Evolutionary conservation across 2,113 vertebrate genomes (phyloP).

Genomic region (Scomber colias): DNA sequence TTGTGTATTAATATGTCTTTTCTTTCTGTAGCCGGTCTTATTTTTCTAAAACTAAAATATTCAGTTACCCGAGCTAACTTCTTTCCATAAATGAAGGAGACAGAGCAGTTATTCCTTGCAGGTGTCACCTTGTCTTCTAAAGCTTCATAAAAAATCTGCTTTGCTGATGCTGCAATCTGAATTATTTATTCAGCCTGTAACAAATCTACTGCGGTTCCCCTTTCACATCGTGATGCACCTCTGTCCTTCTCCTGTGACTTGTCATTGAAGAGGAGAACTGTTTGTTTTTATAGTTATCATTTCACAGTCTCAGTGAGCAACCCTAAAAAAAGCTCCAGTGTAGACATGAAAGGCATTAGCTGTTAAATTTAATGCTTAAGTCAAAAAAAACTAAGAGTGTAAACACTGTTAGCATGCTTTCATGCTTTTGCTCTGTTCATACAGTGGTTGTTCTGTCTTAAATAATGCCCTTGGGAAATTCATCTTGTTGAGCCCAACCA

Average conservation of each 20-base stretch:
- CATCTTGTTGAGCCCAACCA: too few species aligned
- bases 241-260: constrained; percentile 51
- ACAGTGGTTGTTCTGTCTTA: too few species aligned
- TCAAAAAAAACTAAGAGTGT: background rate
- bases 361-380: background rate
- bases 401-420: background rate
- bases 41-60: constrained; percentile 20
- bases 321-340: background rate
- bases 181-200: constrained; percentile 71
- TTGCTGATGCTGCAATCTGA: constrained; percentile 66
- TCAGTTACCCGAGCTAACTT: constrained; percentile 1
- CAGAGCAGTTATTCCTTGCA: constrained; percentile 36
- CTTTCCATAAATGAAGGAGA: constrained; percentile 9
- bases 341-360: background rate
- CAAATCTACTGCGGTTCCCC: constrained; percentile 47
- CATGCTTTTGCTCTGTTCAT: too few species aligned
- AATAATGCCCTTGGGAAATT: too few species aligned
- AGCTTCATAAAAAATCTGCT: constrained; percentile 58
- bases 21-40: background rate
- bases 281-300: constrained; percentile 24
- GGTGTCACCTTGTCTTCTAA: constrained; percentile 69
- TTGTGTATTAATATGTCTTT: constrained; percentile 20
- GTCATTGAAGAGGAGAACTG: constrained; percentile 26
- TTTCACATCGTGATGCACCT: constrained; percentile 24
- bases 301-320: constrained; percentile 14